A percentile compares a stretch with the other conserved stretches of the same genome.
Evolutionary conservation across 1,140 invertebrate species (phyloP).

Genomic region (Orussus abietinus): DNA sequence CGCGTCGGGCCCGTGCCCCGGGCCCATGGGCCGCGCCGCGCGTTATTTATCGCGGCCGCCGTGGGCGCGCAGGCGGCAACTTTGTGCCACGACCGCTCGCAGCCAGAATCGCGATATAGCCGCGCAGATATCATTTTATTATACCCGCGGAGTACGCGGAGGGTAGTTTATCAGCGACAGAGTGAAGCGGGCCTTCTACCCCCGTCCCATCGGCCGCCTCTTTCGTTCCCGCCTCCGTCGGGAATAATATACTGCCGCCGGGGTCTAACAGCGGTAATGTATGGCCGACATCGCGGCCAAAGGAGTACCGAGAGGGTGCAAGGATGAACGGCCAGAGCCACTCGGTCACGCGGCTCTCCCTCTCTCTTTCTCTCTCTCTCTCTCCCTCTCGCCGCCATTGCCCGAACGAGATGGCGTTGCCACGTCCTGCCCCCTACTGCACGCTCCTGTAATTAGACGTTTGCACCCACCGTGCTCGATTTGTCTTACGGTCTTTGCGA

Average conservation of each 20-base stretch:
- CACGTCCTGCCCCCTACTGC: no score
- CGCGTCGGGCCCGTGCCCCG: constrained; percentile 7
- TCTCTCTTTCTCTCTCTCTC: background rate
- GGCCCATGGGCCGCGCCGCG: no score
- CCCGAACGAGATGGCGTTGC: no score
- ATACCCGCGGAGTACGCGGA: constrained; percentile 32
- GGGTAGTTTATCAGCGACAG: constrained; percentile 41
- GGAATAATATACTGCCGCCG: constrained; percentile 39
- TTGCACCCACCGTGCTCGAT: constrained; percentile 37
- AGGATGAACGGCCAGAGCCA: constrained; percentile 32
- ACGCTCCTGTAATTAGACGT: constrained; percentile 42
- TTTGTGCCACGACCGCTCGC: constrained; percentile 31
- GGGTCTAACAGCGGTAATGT: constrained; percentile 38
- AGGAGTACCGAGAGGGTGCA: constrained; percentile 22
- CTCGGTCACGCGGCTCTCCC: constrained; percentile 30
- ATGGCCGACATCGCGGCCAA: constrained; percentile 32
- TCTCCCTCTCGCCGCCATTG: constrained; percentile 1
- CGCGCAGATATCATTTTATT: constrained; percentile 47
- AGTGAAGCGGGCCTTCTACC: constrained; percentile 17
- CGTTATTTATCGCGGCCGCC: constrained; percentile 43
- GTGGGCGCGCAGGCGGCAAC: constrained; percentile 32
- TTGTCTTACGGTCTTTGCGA: constrained; percentile 37
- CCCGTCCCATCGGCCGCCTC: background rate
- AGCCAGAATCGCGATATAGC: constrained; percentile 34
- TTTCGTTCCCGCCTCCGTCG: constrained; percentile 16